phyloP scores from a whole-genome alignment of 1,140 invertebrate species.

The Carcinoscorpius rotundicauda region DNA sequence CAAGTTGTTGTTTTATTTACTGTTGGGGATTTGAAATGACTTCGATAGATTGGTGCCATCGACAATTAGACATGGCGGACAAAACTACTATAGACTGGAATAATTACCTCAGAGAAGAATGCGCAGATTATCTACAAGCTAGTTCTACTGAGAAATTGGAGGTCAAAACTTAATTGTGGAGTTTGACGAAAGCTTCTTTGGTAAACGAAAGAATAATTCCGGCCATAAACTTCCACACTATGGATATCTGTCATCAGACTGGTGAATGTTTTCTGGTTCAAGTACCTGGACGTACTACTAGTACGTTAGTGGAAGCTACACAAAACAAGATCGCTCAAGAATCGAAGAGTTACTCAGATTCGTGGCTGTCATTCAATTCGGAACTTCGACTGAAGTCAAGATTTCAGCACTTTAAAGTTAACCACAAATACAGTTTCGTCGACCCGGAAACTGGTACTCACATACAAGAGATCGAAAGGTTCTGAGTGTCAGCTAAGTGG shows the following conservation, averaged over 20 bases:
- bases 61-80: constrained; percentile 2
- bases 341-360: too few relatives aligned
- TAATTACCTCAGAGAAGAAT: constrained; percentile 9
- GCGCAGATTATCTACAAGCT: background rate
- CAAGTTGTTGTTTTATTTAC: constrained; percentile 2
- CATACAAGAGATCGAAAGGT: too few relatives aligned
- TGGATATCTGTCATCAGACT: constrained; percentile 6
- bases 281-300: background rate
- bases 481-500: too few relatives aligned
- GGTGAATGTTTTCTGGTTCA: constrained; percentile 2
- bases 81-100: constrained; percentile 9
- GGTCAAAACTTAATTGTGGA: constrained; percentile 9
- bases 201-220: constrained; percentile 6
- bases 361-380: too few relatives aligned
- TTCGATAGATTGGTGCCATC: constrained; percentile 7
- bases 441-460: too few relatives aligned
- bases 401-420: too few relatives aligned
- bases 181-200: constrained; percentile 9
- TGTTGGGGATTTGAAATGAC: constrained; percentile 7
- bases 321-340: too few relatives aligned
- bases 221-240: constrained; percentile 3
- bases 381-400: too few relatives aligned
- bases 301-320: background rate
- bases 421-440: too few relatives aligned
- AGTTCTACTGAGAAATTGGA: constrained; percentile 7